Percentiles rank a stretch among this genome's conserved stretches.
These are phyloP conservation scores for Chironomus tepperi DNA, from an alignment of 1,140 invertebrate species.

Conservation along the genomic window DNA sequence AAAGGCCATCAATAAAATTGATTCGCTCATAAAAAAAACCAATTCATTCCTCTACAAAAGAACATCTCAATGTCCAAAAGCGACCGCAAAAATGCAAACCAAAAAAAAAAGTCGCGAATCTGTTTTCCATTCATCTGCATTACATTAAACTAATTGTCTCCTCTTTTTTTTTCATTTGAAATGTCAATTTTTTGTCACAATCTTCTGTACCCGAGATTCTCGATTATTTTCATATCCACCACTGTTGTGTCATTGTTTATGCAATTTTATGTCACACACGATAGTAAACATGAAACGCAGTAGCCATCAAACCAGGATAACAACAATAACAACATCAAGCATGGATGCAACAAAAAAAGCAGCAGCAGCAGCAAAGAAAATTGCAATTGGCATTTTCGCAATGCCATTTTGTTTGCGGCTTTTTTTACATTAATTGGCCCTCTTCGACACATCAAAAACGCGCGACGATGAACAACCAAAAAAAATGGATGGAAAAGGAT, in stretches of 20 bases:
- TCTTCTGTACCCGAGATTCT: not conserved
- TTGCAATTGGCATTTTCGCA: constrained; percentile 3
- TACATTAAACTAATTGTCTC: constrained; percentile 13
- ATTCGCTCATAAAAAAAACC: too few relatives aligned
- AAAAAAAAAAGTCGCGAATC: too few relatives aligned
- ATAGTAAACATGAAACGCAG: constrained; percentile 2
- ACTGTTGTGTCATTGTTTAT: not conserved
- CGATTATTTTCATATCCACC: not conserved
- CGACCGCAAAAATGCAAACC: too few relatives aligned
- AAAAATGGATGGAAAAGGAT: not conserved
- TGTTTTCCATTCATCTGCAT: not conserved
- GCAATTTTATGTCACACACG: constrained; percentile 12
- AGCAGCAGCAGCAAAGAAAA: too few relatives aligned
- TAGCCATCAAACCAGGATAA: not conserved
- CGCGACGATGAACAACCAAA: not conserved
- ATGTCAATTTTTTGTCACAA: not conserved
- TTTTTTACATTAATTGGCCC: constrained; percentile 16
- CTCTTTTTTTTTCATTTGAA: not conserved
- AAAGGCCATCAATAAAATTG: too few relatives aligned
- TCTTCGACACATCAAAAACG: constrained; percentile 17
- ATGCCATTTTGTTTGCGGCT: constrained; percentile 6
- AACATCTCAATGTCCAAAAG: too few relatives aligned
- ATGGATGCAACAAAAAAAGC: not conserved
- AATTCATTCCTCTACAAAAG: too few relatives aligned
- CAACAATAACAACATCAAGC: not conserved